Evolutionary conservation across 2,888 invertebrate genomes (phyloP), one percentile per base, ranked within the genome.

Genomic region (Leucoma salicis): DNA sequence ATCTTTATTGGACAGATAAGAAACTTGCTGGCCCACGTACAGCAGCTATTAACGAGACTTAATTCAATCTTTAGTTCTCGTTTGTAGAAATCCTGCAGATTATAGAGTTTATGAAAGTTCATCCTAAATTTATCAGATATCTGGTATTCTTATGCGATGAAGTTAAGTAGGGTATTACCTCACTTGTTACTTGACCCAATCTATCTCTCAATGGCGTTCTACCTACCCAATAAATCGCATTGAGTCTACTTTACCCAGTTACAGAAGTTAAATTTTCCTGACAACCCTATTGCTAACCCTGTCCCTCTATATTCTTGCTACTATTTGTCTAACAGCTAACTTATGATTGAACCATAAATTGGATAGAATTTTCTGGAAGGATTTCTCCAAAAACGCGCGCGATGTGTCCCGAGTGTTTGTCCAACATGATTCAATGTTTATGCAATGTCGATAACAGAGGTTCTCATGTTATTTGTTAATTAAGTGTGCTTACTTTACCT

Each of bases 1-100:
- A 56, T 62, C 59, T 61, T 61, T 62, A 61, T 58, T 61, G 59
- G 45, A 45, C 39, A 61, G 60, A 58, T 62, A 62, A 62, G 59
- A 49, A 52, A 16, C 16, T 16, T 4, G 16, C 16, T 4, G 16
- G 6, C 16, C 16, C 16, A 6, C n/a, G n/a, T n/a, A n/a, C n/a
- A n/a, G n/a, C n/a, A n/a, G n/a, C n/a, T n/a, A n/a, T n/a, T n/a
- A n/a, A n/a, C n/a, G n/a, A n/a, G n/a, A n/a, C n/a, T n/a, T n/a
- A n/a, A n/a, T n/a, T n/a, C n/a, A n/a, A n/a, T n/a, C n/a, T n/a
- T n/a, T n/a, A n/a, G n/a, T n/a, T n/a, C n/a, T n/a, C n/a, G n/a
- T n/a, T n/a, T n/a, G n/a, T n/a, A n/a, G n/a, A n/a, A n/a, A n/a
- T n/a, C n/a, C n/a, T n/a, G n/a, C n/a, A n/a, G n/a, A n/a, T n/a